Base-by-base conservation (phyloP, 2,797 vertebrate genomes). In the Anniella stebbinsi region DNA sequence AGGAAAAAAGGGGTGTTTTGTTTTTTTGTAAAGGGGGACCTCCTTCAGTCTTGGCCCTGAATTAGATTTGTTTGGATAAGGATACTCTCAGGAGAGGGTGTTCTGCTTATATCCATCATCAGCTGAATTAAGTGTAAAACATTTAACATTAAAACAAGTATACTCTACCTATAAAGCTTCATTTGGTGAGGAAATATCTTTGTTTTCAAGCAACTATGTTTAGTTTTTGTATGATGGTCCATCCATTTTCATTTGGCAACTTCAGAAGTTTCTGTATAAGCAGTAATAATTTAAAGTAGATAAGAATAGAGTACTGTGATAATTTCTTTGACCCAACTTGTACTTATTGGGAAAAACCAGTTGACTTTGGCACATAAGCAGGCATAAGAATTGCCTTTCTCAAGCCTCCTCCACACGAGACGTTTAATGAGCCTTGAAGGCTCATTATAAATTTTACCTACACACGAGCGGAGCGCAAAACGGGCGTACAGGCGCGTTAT, bases 51-150 rank as follows among this genome's bases (percentile, higher is more conserved):
- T 51, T 72, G 33, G 82, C 33, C 66, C 18, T 51, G 23, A 80
- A 80, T 80, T 88, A 33, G 60, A 80, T 88, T 89, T 84, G 45
- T 69, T 89, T 89, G 63, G 45, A 67, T 76, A 84, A 89, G 38
- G 2, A 45, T 67, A 18, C 33, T 84, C 72, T 84, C 18, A 67
- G 45, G 57, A 77, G 60, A 38, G 28, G 1, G 1, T 73, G 33
- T 88, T 83, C 6, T 83, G 69, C 38, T n/a, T 83, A 1, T 73
- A 84, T 67, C 60, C n/a, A 63, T 84, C 48, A 76, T 67, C 38
- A 84, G 7, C 30, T 75, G 21, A 28, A 75, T 21, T 69, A 82
- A 72, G 8, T 77, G 36, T 73, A 66, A 11, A 23, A 48, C 30
- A 66, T 88, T 45, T 33, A 66, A 72, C 51, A 88, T 33, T 38